Base-by-base conservation (phyloP, 1,140 invertebrate genomes). In the Arctopsyche grandis region DNA sequence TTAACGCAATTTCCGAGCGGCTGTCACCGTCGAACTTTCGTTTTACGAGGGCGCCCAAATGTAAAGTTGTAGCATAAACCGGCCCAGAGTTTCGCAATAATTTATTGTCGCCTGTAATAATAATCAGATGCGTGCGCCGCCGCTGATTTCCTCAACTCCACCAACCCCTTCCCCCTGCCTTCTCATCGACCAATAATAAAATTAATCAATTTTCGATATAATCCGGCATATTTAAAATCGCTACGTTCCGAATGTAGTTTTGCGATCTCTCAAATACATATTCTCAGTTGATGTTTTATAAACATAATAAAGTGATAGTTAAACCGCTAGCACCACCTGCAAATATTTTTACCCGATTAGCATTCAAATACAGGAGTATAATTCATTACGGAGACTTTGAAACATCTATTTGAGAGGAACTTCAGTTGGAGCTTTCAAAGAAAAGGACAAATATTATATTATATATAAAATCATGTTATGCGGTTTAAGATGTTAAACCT, bases 51-150 rank as follows among this genome's bases (percentile, higher is more conserved):
- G 63, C 58, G 38, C 63, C 75, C 24, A 44, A 77, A 77, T 77
- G 63, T 77, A 77, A 77, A 77, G 75, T 77, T 69, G 75, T 52
- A 69, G 75, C 75, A 77, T 76, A 77, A 77, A 69, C 75, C 46
- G 71, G 16, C 22, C 24, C 71, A 66, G 63, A 77, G 63, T 77
- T 77, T 69, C 60, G 58, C 60, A 69, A 77, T 77, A 77, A 77
- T 77, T 77, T 77, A 77, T 77, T 69, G 66, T 69, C 75, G 75
- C 46, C 56, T 21, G 60, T 48, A 29, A 44, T 69, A 77, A 77
- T 77, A 77, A 77, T 77, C 63, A 26, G 63, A 77, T 77, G 63
- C 60, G 71, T 74, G 46, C 16, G 71, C 24, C 44, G 19, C 12
- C 16, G 19, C 69, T 29, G 44, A 70, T 10, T 70, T 70, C 22